phyloP scores from a whole-genome alignment of 2,888 invertebrate genomes.

The Nomada ruficornis region DNA sequence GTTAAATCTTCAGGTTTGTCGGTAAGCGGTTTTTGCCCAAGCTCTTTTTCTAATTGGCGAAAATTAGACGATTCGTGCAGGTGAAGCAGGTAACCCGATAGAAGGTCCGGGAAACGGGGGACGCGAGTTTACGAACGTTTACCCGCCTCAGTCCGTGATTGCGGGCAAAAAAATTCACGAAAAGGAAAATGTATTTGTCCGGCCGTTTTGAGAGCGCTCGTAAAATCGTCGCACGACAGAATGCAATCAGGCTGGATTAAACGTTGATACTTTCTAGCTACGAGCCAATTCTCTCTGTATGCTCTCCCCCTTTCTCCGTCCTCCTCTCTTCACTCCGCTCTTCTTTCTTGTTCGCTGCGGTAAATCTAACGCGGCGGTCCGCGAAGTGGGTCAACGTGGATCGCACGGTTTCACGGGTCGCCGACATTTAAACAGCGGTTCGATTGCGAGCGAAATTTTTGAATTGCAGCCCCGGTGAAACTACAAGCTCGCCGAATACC shows the following conservation, averaged over 20 bases:
- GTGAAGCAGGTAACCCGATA: conserved; percentile 16
- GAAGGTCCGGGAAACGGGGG: conserved; percentile 29
- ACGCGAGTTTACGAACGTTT: conserved; percentile 38
- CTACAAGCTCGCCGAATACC: conserved; percentile 14
- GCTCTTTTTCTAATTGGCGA: conserved; percentile 19
- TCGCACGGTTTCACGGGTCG: conserved; percentile 59
- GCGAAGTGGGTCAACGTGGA: conserved; percentile 58
- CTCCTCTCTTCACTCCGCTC: conserved; percentile 1
- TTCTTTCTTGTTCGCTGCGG: conserved; percentile 51
- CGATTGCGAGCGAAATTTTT: conserved; percentile 55
- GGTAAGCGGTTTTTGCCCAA: conserved; percentile 20
- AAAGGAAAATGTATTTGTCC: conserved; percentile 62
- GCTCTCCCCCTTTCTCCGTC: conserved; percentile 1
- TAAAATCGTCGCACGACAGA: conserved; percentile 60
- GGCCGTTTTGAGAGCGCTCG: conserved; percentile 52
- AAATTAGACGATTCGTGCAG: conserved; percentile 31
- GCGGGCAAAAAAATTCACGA: conserved; percentile 49
- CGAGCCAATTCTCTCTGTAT: conserved; percentile 54
- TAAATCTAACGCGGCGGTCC: conserved; percentile 41
- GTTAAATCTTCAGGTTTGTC: conserved; percentile 10
- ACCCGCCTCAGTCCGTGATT: conserved; percentile 47
- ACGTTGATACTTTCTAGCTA: conserved; percentile 60
- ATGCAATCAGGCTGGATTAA: conserved; percentile 65
- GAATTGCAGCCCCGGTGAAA: conserved; percentile 39
- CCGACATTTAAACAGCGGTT: conserved; percentile 55